Percentiles rank a stretch among this genome's conserved stretches.
These are phyloP conservation scores for Lota lota DNA, from an alignment of 2,113 vertebrate genomes.

Conservation along the genomic window DNA sequence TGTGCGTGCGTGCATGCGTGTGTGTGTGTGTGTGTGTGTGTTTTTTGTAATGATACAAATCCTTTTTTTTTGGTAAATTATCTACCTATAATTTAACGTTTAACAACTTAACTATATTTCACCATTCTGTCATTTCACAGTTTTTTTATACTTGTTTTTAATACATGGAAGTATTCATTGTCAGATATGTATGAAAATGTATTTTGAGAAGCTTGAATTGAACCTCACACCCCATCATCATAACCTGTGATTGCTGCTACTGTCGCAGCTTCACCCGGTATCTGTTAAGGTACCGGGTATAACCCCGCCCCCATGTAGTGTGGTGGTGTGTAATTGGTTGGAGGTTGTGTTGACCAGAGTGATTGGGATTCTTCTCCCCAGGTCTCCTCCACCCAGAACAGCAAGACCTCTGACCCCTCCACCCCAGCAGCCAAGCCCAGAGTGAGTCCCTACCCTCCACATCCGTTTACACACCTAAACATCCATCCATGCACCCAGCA, in stretches of 20 bases:
- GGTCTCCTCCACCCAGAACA: conserved; percentile 71
- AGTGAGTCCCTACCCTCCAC: conserved; percentile 68
- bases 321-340: conserved; percentile 39
- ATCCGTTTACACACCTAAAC: conserved; percentile 36
- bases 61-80: background rate
- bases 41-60: background rate
- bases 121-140: background rate
- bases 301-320: conserved; percentile 20
- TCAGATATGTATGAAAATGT: too few relatives aligned
- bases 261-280: too few relatives aligned
- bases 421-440: conserved; percentile 59
- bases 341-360: conserved; percentile 59
- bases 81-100: background rate
- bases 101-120: background rate
- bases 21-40: background rate
- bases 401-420: conserved; percentile 65
- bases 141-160: background rate
- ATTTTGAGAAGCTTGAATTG: too few relatives aligned
- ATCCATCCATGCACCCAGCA: conserved; percentile 1
- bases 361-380: conserved; percentile 66
- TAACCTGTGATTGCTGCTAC: too few relatives aligned
- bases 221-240: too few relatives aligned
- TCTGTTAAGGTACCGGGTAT: background rate
- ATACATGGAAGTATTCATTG: too few relatives aligned
- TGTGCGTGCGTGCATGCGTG: too few relatives aligned